phyloP scores from a whole-genome alignment of 2,888 invertebrate species.

The Cyclophora punctaria region DNA sequence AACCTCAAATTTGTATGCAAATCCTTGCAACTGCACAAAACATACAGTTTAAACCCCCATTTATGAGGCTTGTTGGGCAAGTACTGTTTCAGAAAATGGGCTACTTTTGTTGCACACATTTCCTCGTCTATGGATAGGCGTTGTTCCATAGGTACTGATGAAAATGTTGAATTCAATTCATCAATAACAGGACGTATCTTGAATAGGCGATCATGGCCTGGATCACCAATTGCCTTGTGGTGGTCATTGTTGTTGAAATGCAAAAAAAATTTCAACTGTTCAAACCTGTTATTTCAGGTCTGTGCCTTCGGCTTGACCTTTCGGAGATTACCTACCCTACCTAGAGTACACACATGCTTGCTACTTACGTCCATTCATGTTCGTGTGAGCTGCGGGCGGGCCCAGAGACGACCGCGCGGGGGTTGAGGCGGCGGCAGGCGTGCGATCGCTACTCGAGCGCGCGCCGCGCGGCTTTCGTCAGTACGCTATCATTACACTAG shows the following conservation, averaged over 20 bases:
- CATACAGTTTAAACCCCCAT: conserved; percentile 22
- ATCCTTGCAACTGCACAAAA: conserved; percentile 18
- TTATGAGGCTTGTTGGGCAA: conserved; percentile 22
- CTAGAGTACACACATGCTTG: no score
- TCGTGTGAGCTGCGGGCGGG: no score
- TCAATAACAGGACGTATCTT: conserved; percentile 27
- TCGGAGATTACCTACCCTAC: no score
- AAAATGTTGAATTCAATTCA: conserved; percentile 27
- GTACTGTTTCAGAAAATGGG: conserved; percentile 20
- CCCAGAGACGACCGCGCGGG: no score
- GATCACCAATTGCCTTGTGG: conserved; percentile 20
- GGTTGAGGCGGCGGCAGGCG: no score
- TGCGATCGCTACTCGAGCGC: no score
- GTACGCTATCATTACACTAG: no score
- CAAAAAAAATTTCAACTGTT: conserved; percentile 20
- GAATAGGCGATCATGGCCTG: conserved; percentile 19
- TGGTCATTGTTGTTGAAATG: conserved; percentile 30
- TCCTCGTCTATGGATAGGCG: conserved; percentile 26
- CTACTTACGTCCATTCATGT: no score
- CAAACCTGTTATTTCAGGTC: conserved; percentile 13
- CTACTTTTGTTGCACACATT: conserved; percentile 20
- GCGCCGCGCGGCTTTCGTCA: no score
- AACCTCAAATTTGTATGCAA: conserved; percentile 16
- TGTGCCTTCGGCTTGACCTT: no score
- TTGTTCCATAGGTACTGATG: conserved; percentile 26